Conservation (phyloP, 2,113 vertebrate species). For the Hemibagrus wyckioides region DNA sequence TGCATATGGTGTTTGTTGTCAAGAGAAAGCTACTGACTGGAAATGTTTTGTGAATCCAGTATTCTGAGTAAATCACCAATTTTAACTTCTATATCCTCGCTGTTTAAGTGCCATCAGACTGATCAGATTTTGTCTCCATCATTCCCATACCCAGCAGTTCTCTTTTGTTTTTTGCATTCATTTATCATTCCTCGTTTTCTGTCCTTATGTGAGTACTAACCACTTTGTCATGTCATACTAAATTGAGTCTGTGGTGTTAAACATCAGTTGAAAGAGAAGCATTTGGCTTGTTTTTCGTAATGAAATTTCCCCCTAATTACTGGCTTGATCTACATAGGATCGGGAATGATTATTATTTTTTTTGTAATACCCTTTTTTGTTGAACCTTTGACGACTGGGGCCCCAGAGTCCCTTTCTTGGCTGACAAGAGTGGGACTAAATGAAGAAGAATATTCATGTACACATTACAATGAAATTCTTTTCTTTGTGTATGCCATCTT, state of each 20-base stretch:
- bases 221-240: background rate
- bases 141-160: slow-evolving; percentile 25
- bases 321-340: background rate
- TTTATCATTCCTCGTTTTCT: slow-evolving; percentile 1
- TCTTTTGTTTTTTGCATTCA: slow-evolving; percentile 13
- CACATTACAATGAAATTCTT: background rate
- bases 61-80: slow-evolving; percentile 69
- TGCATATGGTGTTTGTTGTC: background rate
- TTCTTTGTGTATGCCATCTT: background rate
- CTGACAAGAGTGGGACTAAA: background rate
- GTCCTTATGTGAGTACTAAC: background rate
- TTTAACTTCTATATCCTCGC: slow-evolving; percentile 59
- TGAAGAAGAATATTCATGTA: background rate
- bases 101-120: slow-evolving; percentile 57
- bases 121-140: background rate
- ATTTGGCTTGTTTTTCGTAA: background rate
- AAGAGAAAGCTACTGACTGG: background rate
- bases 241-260: background rate
- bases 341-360: background rate
- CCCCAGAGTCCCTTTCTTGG: background rate
- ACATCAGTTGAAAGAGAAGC: background rate
- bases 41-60: slow-evolving; percentile 50
- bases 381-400: background rate
- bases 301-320: background rate
- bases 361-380: background rate